Conservation (phyloP, 2,113 vertebrate genomes). For the Eptesicus fuscus region DNA sequence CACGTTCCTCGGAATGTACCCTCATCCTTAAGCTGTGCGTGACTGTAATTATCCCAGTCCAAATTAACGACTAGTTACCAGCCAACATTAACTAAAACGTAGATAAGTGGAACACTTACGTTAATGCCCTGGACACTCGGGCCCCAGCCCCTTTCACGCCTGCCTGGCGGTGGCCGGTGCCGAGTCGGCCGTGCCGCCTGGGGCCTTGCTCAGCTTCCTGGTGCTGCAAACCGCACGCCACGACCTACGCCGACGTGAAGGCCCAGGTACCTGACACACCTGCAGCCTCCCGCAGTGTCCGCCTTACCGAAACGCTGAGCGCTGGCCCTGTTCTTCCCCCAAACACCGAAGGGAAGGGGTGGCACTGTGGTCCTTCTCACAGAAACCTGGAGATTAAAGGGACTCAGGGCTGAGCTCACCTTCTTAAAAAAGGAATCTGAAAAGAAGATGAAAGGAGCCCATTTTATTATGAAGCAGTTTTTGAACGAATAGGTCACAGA, state of each 20-base stretch:
- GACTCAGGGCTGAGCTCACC: neutral
- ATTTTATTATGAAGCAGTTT: neutral
- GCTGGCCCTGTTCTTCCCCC: neutral
- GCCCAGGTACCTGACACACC: accelerated
- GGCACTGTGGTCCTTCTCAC: neutral
- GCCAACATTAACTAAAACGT: neutral
- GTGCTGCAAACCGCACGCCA: accelerated
- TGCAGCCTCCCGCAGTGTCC: accelerated
- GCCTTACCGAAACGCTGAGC: neutral
- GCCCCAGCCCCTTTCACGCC: neutral
- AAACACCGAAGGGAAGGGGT: neutral
- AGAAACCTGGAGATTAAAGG: neutral
- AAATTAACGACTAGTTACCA: neutral
- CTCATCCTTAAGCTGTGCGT: neutral
- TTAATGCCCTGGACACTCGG: neutral
- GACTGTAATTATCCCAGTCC: neutral
- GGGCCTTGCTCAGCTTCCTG: neutral
- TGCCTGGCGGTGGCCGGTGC: neutral
- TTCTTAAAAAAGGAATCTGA: neutral
- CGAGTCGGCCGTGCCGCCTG: accelerated
- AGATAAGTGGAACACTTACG: neutral
- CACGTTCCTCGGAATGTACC: accelerated
- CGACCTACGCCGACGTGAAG: accelerated
- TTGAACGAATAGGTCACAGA: neutral
- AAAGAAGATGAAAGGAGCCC: neutral